Evolutionary conservation across 1,140 invertebrate species (phyloP).

Genomic region (Camponotus floridanus): DNA sequence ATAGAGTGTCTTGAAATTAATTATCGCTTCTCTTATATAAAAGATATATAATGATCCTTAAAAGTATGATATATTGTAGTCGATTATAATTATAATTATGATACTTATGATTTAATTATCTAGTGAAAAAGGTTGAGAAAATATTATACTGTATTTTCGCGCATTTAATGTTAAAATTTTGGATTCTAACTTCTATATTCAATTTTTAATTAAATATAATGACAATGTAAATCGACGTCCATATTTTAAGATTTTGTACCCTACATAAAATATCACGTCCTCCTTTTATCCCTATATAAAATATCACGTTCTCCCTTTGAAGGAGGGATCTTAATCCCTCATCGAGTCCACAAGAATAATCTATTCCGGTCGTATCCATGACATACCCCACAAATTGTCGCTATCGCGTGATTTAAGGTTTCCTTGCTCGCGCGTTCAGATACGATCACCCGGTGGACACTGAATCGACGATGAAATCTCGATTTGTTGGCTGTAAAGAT

Average conservation of each 20-base stretch:
- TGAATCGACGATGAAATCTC: constrained; percentile 12
- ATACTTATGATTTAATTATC: not conserved
- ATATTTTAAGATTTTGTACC: not conserved
- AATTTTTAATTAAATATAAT: not conserved
- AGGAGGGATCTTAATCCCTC: not conserved
- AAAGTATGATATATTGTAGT: no score
- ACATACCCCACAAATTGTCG: constrained; percentile 33
- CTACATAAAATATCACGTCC: not conserved
- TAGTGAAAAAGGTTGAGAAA: not conserved
- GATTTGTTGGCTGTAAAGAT: constrained; percentile 21
- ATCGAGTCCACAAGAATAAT: constrained; percentile 17
- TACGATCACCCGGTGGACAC: constrained; percentile 41
- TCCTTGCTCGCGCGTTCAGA: not conserved
- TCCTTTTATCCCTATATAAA: not conserved
- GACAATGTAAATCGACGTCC: not conserved
- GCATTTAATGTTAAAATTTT: not conserved
- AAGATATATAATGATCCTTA: no score
- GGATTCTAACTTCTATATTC: not conserved
- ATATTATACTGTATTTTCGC: not conserved
- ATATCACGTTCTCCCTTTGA: not conserved
- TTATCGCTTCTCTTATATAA: no score
- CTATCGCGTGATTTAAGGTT: constrained; percentile 43
- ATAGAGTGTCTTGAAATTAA: no score
- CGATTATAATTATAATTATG: no score
- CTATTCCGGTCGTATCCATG: constrained; percentile 8